Conservation (phyloP, 2,797 vertebrate genomes). For the Denticeps clupeoides region DNA sequence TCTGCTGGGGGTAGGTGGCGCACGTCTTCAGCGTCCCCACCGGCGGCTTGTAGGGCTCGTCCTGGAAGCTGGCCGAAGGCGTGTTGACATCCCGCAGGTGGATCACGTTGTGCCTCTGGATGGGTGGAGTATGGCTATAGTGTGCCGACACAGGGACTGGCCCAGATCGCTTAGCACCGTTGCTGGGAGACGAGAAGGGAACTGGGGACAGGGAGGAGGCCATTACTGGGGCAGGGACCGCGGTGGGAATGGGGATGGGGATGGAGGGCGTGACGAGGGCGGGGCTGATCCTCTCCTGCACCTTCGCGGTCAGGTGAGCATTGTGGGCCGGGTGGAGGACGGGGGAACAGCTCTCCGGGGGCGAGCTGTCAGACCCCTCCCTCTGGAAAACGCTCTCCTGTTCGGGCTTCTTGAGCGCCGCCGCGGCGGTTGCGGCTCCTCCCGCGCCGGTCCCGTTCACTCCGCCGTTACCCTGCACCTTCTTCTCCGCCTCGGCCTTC, state of each 20-base stretch:
- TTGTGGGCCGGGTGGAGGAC: slow-evolving; percentile 77
- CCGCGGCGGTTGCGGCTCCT: background rate
- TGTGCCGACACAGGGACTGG: slow-evolving; percentile 71
- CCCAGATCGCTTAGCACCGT: slow-evolving; percentile 66
- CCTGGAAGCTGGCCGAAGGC: slow-evolving; percentile 79
- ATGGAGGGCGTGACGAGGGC: slow-evolving; percentile 47
- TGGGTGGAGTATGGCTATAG: slow-evolving; percentile 91
- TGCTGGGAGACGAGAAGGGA: slow-evolving; percentile 74
- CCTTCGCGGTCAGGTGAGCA: slow-evolving; percentile 71
- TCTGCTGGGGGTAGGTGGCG: slow-evolving; percentile 96
- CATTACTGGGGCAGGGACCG: slow-evolving; percentile 24
- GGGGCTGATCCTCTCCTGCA: slow-evolving; percentile 79
- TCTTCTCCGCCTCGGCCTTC: slow-evolving; percentile 64
- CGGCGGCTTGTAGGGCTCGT: slow-evolving; percentile 74
- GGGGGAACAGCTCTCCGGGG: slow-evolving; percentile 78
- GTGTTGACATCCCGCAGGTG: slow-evolving; percentile 83
- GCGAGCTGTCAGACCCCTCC: slow-evolving; percentile 74
- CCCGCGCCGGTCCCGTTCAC: background rate
- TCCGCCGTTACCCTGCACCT: slow-evolving; percentile 40
- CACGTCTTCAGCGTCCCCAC: slow-evolving; percentile 88
- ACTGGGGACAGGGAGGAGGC: slow-evolving; percentile 33
- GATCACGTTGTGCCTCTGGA: slow-evolving; percentile 91
- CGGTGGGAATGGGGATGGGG: slow-evolving; percentile 48
- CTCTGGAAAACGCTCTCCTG: slow-evolving; percentile 65
- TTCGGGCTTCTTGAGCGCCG: slow-evolving; percentile 56